A percentile compares a stretch with the other conserved stretches of the same genome.
Conservation (phyloP, 1,140 invertebrate species). For the Aphaenogaster ashmeadi region DNA sequence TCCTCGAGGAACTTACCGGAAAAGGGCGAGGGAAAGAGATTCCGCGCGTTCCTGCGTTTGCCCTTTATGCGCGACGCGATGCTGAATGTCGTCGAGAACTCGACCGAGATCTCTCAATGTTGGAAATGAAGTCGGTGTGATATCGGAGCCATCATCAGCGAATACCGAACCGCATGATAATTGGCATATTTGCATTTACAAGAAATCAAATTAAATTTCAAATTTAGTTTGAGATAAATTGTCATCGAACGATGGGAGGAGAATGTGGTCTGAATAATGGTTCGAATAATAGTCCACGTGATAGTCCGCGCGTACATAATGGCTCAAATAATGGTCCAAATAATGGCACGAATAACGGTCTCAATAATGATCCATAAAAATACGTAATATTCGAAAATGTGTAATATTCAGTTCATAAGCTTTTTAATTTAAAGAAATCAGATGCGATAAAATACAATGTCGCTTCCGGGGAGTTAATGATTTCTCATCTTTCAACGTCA, state of each 20-base stretch:
- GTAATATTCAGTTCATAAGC: neutral
- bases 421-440: neutral
- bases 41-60: conserved; percentile 48
- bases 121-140: conserved; percentile 17
- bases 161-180: conserved; percentile 21
- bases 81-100: neutral
- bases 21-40: conserved; percentile 12
- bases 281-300: neutral
- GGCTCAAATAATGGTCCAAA: neutral
- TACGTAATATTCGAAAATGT: neutral
- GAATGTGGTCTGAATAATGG: conserved; percentile 17
- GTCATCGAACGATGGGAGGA: neutral
- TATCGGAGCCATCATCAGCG: neutral
- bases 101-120: conserved; percentile 32
- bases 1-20: conserved; percentile 3
- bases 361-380: neutral
- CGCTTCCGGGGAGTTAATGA: neutral
- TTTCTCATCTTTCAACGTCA: conserved; percentile 29
- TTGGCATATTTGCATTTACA: conserved; percentile 29
- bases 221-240: conserved; percentile 7
- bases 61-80: conserved; percentile 45
- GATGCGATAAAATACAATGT: neutral
- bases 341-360: neutral
- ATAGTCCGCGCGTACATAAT: conserved; percentile 14
- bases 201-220: conserved; percentile 40